Conservation (phyloP, 2,113 vertebrate species). For the Struthio camelus region DNA sequence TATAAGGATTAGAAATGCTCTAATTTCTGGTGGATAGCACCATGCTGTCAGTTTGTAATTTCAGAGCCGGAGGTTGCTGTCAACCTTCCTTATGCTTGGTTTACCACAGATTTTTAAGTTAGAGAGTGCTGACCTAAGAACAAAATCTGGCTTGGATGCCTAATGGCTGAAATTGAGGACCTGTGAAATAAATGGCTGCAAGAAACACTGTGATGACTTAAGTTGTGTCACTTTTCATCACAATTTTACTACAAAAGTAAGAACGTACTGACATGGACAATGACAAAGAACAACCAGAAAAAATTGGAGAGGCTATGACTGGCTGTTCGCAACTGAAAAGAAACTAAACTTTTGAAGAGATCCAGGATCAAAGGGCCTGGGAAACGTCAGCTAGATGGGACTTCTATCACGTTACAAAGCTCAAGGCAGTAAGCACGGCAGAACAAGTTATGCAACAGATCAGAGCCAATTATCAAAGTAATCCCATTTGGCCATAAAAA, state of each 20-base stretch:
- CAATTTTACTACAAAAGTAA: background rate
- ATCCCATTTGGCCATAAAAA: constrained; percentile 66
- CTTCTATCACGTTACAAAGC: background rate
- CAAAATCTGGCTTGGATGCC: background rate
- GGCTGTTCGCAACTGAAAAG: background rate
- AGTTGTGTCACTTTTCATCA: background rate
- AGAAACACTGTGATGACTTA: background rate
- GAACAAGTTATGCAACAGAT: constrained; percentile 40
- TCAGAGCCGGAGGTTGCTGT: background rate
- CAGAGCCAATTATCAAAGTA: constrained; percentile 62
- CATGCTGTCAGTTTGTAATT: background rate
- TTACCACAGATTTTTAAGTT: background rate
- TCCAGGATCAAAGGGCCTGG: background rate
- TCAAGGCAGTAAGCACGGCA: background rate
- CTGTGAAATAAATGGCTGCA: background rate
- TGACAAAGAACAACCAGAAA: background rate
- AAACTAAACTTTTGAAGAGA: background rate
- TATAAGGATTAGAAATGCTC: background rate
- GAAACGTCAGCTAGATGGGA: background rate
- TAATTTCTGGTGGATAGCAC: background rate
- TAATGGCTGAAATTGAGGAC: background rate
- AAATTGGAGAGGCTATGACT: background rate
- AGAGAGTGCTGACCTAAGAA: background rate
- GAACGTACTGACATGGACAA: background rate
- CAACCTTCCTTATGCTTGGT: background rate